Evolutionary conservation across 2,888 invertebrate genomes (phyloP), one percentile per base, ranked within the genome.

Genomic region (Hydrotaea cyrtoneurina): DNA sequence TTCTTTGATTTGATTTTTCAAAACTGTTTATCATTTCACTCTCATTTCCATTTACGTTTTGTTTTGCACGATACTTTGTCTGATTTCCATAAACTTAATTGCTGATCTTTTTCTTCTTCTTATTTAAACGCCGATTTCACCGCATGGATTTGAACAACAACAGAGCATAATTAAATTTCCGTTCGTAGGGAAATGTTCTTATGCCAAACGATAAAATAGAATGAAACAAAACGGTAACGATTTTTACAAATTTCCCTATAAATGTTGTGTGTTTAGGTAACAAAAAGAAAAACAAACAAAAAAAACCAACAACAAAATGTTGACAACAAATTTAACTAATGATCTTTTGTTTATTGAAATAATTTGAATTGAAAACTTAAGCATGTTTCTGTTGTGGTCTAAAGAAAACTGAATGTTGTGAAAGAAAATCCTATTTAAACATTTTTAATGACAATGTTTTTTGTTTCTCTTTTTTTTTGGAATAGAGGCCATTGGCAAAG

Each of bases 401-500:
- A 36, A 39, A 57, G 64, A 5, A 11, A 59, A 71, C 15, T 80
- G 23, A 59, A 43, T 78, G 43, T 43, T 46, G 88, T 89, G 39
- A 26, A 2, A 50, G 59, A 31, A 7, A 31, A 31, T 7, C 31
- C 31, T n/a, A 21, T 36, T 64, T 57, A 53, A 19, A n/a, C n/a
- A n/a, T n/a, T n/a, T n/a, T 17, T 39, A 26, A 39, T 15, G 7
- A 31, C 26, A 23, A 75, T 81, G 78, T 77, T 75, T 75, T 86
- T 80, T 69, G n/a, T 50, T 80, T 91, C 92, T 86, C 87, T 89
- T 93, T 93, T 69, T 31, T 39, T 19, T 43, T 21, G 7, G 0
- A n/a, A 17, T 93, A 95, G 97, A 96, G 91, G 97, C 97, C 93
- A 94, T 98, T 87, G 97, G 97, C 80, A 95, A 96, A 92, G 97